Evolutionary conservation across 2,113 vertebrate species (phyloP).

Genomic region (Puma concolor): DNA sequence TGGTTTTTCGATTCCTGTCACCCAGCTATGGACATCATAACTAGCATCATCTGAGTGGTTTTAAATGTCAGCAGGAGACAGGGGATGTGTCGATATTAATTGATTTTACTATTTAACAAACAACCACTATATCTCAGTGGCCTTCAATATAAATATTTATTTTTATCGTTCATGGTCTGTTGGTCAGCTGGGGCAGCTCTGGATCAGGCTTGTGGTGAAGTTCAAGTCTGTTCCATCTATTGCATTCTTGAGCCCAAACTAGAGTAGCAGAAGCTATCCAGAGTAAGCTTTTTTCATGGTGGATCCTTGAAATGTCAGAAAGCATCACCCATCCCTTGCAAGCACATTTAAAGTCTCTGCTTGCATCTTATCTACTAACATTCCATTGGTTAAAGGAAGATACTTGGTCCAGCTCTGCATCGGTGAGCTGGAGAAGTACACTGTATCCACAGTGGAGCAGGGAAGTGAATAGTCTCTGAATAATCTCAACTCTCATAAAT

Average conservation of each 20-base stretch:
- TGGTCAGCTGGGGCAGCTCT: not conserved
- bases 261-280: not conserved
- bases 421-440: not conserved
- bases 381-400: not conserved
- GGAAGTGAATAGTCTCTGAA: not conserved
- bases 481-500: not conserved
- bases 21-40: not conserved
- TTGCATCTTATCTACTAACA: not conserved
- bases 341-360: not conserved
- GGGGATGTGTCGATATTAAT: not conserved
- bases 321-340: not conserved
- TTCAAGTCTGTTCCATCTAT: not conserved
- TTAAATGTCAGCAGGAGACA: not conserved
- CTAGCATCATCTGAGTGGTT: not conserved
- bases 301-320: not conserved
- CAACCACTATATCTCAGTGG: not conserved
- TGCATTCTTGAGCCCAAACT: not conserved
- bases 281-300: not conserved
- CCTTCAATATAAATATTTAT: not conserved
- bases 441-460: not conserved
- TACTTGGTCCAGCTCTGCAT: not conserved
- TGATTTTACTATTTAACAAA: not conserved
- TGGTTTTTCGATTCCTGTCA: not conserved
- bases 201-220: not conserved
- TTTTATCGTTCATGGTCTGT: not conserved